Conservation (phyloP, 1,140 invertebrate genomes). For the Drosophila bocqueti region DNA sequence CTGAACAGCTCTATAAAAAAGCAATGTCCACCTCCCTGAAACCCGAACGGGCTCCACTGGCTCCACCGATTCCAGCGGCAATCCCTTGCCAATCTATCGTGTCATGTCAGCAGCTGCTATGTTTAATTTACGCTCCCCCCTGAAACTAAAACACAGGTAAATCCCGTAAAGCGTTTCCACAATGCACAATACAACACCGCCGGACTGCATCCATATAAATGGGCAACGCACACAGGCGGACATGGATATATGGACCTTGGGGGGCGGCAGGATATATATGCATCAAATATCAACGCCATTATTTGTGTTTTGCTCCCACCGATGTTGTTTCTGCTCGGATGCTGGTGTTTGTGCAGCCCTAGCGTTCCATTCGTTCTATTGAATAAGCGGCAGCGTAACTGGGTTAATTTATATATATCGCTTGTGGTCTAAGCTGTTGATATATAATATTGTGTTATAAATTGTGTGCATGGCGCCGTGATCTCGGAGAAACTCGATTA, state of each 20-base stretch:
- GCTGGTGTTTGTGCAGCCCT: conserved; percentile 41
- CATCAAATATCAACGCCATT: conserved; percentile 74
- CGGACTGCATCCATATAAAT: conserved; percentile 68
- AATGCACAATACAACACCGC: conserved; percentile 49
- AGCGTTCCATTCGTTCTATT: conserved; percentile 47
- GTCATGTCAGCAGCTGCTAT: conserved; percentile 75
- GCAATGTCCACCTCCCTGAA: neutral
- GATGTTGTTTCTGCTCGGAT: conserved; percentile 8
- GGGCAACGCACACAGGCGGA: conserved; percentile 28
- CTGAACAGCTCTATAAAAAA: conserved; percentile 58
- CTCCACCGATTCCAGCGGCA: conserved; percentile 7
- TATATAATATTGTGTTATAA: conserved; percentile 47
- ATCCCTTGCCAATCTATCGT: conserved; percentile 61
- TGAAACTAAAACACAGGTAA: conserved; percentile 68
- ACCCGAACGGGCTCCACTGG: neutral
- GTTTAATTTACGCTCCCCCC: conserved; percentile 68
- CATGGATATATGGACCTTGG: conserved; percentile 20
- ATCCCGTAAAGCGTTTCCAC: conserved; percentile 67
- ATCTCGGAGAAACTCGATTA: conserved; percentile 18
- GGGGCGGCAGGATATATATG: conserved; percentile 41
- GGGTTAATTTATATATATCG: conserved; percentile 64
- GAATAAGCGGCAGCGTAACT: conserved; percentile 69
- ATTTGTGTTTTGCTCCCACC: conserved; percentile 60
- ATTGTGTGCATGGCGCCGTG: conserved; percentile 14
- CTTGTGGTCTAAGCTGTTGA: conserved; percentile 48